phyloP scores from a whole-genome alignment of 2,888 invertebrate species.

The Diploptera punctata region DNA sequence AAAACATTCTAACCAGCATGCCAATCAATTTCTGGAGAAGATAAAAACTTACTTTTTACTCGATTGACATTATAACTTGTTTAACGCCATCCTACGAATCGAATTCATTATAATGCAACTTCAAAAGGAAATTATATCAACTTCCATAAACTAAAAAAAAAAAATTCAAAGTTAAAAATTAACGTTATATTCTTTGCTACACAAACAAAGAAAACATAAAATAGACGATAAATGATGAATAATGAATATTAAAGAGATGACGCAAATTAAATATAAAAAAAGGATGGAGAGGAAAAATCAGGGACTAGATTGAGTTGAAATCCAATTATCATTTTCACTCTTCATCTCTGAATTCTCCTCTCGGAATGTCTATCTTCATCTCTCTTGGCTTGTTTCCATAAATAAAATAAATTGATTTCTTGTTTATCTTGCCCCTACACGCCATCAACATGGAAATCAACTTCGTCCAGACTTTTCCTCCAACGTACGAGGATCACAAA shows the following conservation, averaged over 20 bases:
- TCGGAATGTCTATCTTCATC: neutral
- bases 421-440: conserved; percentile 1
- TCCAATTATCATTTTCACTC: neutral
- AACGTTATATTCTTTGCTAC: too few species aligned
- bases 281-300: neutral
- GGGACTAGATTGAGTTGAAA: neutral
- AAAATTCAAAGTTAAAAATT: too few species aligned
- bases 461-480: neutral
- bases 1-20: too few species aligned
- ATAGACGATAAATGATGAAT: neutral
- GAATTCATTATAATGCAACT: too few species aligned
- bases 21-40: too few species aligned
- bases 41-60: too few species aligned
- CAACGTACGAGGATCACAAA: neutral
- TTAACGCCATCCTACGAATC: too few species aligned
- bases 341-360: too few species aligned
- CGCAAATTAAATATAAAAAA: neutral
- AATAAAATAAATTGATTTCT: conserved; percentile 14
- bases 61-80: too few species aligned
- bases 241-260: neutral
- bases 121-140: too few species aligned
- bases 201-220: too few species aligned
- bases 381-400: neutral
- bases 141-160: too few species aligned
- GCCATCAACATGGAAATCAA: conserved; percentile 16